Percentiles rank a stretch among this genome's conserved stretches.
phyloP scores from a whole-genome alignment of 2,113 vertebrate genomes.

The Potamarius usumacintae region DNA sequence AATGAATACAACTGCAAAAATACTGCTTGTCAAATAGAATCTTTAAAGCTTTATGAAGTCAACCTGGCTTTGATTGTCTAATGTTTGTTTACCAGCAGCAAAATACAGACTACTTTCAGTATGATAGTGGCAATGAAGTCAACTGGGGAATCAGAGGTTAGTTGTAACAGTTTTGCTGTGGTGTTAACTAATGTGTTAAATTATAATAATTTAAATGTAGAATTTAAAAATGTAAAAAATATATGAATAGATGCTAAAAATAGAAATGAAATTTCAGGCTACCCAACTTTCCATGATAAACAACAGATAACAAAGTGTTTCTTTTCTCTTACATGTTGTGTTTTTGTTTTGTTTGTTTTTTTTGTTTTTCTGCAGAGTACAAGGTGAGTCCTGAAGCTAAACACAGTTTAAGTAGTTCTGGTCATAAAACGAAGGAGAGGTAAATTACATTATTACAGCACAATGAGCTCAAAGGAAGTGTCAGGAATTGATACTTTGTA shows the following conservation, averaged over 20 bases:
- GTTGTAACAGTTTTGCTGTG: conserved; percentile 26
- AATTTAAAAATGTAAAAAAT: too few species aligned
- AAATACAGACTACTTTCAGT: conserved; percentile 92
- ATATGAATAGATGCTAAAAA: neutral
- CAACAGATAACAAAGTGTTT: conserved; percentile 40
- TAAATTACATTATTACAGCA: conserved; percentile 4
- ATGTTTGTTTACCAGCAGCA: conserved; percentile 66
- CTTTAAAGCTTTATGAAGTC: neutral
- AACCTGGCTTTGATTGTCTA: neutral
- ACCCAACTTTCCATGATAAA: neutral
- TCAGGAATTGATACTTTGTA: neutral
- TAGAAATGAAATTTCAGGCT: neutral
- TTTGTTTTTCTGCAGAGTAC: conserved; percentile 80
- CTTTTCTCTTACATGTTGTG: neutral
- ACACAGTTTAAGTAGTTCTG: conserved; percentile 3
- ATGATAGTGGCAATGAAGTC: conserved; percentile 87
- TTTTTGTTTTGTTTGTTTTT: conserved; percentile 47
- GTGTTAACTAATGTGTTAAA: neutral
- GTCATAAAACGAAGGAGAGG: neutral
- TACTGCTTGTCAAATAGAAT: neutral
- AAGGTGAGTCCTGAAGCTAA: conserved; percentile 77
- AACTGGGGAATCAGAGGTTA: conserved; percentile 96
- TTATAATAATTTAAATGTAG: neutral
- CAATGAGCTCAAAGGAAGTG: neutral
- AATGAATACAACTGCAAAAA: conserved; percentile 56